Evolutionary conservation across 2,113 vertebrate species (phyloP).

Genomic region (Heterochromis multidens): DNA sequence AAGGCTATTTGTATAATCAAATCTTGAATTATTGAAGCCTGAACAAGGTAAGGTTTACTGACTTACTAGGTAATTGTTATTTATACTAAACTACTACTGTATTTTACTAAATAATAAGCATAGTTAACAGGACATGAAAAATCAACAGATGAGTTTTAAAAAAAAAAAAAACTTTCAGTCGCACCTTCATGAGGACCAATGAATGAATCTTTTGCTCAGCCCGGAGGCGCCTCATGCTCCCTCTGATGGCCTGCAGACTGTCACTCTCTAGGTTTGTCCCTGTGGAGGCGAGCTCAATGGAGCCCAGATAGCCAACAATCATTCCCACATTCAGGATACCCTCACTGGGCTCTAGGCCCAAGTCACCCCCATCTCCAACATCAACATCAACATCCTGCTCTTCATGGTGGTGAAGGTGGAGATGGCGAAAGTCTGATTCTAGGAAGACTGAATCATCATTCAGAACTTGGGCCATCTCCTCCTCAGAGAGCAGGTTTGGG

Average conservation of each 20-base stretch:
- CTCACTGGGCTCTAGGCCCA: conserved; percentile 74
- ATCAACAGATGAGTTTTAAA: neutral
- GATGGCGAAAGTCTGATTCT: conserved; percentile 61
- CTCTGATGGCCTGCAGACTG: conserved; percentile 94
- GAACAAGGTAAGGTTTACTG: too few relatives aligned
- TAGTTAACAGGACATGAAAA: neutral
- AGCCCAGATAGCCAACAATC: conserved; percentile 95
- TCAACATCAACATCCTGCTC: conserved; percentile 66
- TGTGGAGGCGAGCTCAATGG: conserved; percentile 91
- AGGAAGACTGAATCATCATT: conserved; percentile 82
- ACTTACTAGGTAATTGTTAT: neutral
- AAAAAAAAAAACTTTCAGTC: neutral
- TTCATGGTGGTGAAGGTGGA: conserved; percentile 56
- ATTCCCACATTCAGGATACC: conserved; percentile 94
- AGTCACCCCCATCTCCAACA: conserved; percentile 75
- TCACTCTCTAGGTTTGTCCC: conserved; percentile 87
- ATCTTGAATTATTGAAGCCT: neutral
- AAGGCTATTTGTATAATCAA: neutral
- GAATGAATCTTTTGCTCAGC: conserved; percentile 96
- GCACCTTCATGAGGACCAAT: conserved; percentile 87
- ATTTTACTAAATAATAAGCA: neutral
- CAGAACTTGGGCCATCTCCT: conserved; percentile 79
- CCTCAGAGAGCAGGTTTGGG: conserved; percentile 78
- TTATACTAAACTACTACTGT: neutral
- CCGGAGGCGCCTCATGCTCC: conserved; percentile 93